Base-by-base conservation (phyloP, 2,888 invertebrate species). In the Orthonevra nobilis region DNA sequence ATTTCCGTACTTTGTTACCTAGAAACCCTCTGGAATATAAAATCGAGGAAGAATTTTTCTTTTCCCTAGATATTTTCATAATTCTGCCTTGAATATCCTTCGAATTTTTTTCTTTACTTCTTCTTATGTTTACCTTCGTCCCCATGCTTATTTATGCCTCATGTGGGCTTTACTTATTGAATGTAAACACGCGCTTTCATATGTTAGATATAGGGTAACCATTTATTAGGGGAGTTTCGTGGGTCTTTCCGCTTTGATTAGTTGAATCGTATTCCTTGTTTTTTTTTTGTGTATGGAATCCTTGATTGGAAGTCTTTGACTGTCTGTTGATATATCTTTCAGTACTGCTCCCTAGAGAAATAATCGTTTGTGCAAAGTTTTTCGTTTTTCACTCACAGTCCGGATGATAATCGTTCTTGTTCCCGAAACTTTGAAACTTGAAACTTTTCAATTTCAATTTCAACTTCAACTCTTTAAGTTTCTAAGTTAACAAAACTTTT, bases 391-490 rank as follows among this genome's bases (percentile, higher is more conserved):
- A n/a, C n/a, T n/a, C n/a, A n/a, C n/a, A n/a, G n/a, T n/a, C n/a
- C n/a, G 1, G 15, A 34, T 36, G 61, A 36, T 61, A 61, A 61
- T 46, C 61, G 46, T 26, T 46, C 26, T 23, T 36, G 23, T 46
- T n/a, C 36, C 19, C 36, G 17, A 36, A 58, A 30, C 42, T n/a
- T 4, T 2, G 2, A 12, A n/a, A n/a, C n/a, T n/a, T n/a, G n/a
- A 38, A 36, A 26, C 20, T 54, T 52, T 54, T 38, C 26, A 10
- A 36, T 54, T 54, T 12, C 54, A 54, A 54, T 54, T 54, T 36
- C n/a, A 38, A 15, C 20, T 9, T 7, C 19, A 44, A 44, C 14
- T 44, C 15, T 15, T 20, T 5, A 34, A 34, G n/a, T 36, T 17
- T 26, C 15, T 10, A 6, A 10, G 12, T 19, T 48, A 48, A 34